These are phyloP conservation scores for Chloroceryle inda DNA, from an alignment of 2,797 vertebrate species.

Conservation along the genomic window DNA sequence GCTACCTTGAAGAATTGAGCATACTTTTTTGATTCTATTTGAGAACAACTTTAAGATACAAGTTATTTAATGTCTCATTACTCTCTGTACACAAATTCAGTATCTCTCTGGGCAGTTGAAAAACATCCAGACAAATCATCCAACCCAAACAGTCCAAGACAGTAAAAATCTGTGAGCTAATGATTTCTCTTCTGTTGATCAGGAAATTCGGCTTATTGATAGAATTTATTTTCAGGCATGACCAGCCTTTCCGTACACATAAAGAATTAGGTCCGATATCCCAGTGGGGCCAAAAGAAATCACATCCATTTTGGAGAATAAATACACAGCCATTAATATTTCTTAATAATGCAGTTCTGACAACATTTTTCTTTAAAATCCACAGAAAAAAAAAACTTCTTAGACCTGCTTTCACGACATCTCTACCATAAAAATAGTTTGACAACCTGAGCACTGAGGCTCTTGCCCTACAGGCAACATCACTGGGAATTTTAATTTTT, in stretches of 20 bases:
- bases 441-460: neutral
- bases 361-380: neutral
- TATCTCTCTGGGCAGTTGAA: neutral
- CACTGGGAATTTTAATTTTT: neutral
- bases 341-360: neutral
- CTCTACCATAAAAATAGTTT: neutral
- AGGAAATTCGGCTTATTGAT: constrained; percentile 50
- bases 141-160: constrained; percentile 24
- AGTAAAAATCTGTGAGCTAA: neutral
- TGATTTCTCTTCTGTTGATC: neutral
- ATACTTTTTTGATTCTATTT: neutral
- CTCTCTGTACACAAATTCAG: neutral
- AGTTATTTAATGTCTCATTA: neutral
- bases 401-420: neutral
- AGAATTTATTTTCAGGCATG: neutral
- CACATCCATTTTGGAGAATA: neutral
- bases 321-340: neutral
- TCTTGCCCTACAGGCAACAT: neutral
- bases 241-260: neutral
- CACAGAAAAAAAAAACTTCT: no score
- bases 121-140: neutral
- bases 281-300: neutral
- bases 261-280: neutral
- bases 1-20: neutral
- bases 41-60: neutral